Conservation (phyloP, 1,140 invertebrate genomes). For the Dreissena rostriformis region DNA sequence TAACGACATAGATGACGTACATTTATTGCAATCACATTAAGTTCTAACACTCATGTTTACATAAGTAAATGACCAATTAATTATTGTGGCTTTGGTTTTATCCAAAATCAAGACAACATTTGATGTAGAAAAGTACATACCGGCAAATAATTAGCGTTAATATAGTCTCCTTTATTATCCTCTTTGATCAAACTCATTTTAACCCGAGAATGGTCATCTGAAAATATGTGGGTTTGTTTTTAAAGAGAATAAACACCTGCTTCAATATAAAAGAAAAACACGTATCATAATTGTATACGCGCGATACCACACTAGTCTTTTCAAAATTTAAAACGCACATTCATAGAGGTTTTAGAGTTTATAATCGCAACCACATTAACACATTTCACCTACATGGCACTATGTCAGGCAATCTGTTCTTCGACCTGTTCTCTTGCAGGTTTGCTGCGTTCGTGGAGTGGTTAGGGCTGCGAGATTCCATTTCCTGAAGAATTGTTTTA, state of each 20-base stretch:
- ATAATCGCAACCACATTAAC: neutral
- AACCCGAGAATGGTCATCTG: slow-evolving; percentile 98
- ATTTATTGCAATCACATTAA: neutral
- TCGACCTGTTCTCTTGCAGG: slow-evolving; percentile 96
- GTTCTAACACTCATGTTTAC: neutral
- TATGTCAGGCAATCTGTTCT: slow-evolving; percentile 99
- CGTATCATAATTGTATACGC: neutral
- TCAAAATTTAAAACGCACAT: neutral
- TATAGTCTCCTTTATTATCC: slow-evolving; percentile 92
- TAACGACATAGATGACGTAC: neutral
- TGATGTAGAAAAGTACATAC: slow-evolving; percentile 84
- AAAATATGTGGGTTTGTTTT: slow-evolving; percentile 78
- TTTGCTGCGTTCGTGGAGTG: slow-evolving; percentile 94
- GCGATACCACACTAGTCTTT: neutral
- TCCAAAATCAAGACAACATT: neutral
- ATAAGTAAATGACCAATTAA: neutral
- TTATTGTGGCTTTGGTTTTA: slow-evolving; percentile 12
- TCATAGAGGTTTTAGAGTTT: neutral
- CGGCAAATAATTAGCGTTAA: slow-evolving; percentile 98
- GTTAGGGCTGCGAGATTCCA: slow-evolving; percentile 94
- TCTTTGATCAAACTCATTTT: slow-evolving; percentile 91
- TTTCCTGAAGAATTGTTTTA: neutral
- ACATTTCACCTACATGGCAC: slow-evolving; percentile 88
- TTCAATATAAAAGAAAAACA: neutral
- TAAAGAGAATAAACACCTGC: neutral